Evolutionary conservation across 1,140 invertebrate species (phyloP), one percentile per base, ranked within the genome.

Genomic region (Centruroides sculpturatus): DNA sequence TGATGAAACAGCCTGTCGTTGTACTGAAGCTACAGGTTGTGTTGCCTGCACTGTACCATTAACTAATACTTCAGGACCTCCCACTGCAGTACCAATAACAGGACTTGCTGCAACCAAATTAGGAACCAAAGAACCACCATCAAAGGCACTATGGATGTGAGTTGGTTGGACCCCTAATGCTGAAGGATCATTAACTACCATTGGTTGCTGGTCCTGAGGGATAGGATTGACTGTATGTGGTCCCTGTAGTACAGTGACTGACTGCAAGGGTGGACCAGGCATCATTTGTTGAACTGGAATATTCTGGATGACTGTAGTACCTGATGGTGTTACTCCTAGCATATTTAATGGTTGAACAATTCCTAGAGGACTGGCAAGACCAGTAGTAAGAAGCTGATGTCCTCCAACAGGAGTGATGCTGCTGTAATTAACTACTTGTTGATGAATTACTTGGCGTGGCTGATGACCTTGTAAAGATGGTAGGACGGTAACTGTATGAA

Each of bases 81-180:
- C 61, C 5, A 63, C 61, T 55, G 57, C 57, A 23, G 62, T 60
- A 60, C 49, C 59, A 50, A 63, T 59, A 57, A 63, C 58, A 55
- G 62, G 56, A 50, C 52, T 64, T 10, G 62, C 35, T 49, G 59
- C 46, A 53, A 64, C 59, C 60, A 64, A 56, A 50, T 64, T 64
- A 61, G 63, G 57, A 61, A 64, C 63, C 52, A 64, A 60, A 52
- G 63, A 64, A 64, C 63, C 63, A 61, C 55, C 59, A 60, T 56
- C 57, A 59, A 64, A 64, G 63, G 63, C 63, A 64, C 63, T 61
- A 47, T 64, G 62, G 54, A 64, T 64, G 54, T 64, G 59, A 49
- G 62, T 58, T 57, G 62, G 59, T 52, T 63, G 62, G 34, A 63
- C 59, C 36, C 55, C 57, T 53, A 63, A 52, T 10, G 58, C 50